Evolutionary conservation across 2,113 vertebrate species (phyloP).

Genomic region (Cynopterus brachyotis): DNA sequence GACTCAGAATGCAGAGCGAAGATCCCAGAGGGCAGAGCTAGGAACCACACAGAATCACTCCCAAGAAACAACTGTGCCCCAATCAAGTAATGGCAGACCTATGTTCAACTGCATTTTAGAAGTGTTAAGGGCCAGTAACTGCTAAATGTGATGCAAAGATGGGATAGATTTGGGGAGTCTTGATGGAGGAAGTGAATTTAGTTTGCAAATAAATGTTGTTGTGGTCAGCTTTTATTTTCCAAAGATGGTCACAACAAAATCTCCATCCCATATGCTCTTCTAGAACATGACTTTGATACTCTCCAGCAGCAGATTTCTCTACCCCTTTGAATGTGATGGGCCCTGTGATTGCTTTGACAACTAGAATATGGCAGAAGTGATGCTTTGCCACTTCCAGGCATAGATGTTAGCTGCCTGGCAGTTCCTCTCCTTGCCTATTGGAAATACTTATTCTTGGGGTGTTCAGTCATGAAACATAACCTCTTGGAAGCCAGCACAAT

Average conservation of each 20-base stretch:
- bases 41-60: background rate
- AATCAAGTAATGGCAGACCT: background rate
- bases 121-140: background rate
- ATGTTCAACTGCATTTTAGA: background rate
- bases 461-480: background rate
- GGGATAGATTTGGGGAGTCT: background rate
- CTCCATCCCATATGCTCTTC: background rate
- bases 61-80: background rate
- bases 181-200: background rate
- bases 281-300: background rate
- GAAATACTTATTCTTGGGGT: background rate
- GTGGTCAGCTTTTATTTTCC: background rate
- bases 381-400: background rate
- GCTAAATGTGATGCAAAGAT: background rate
- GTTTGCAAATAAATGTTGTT: background rate
- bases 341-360: background rate
- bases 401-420: background rate
- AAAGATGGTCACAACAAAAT: background rate
- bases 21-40: background rate
- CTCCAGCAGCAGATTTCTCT: background rate
- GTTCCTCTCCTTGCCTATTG: background rate
- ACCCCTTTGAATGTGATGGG: background rate
- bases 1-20: background rate
- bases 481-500: background rate
- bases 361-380: background rate